Evolutionary conservation across 2,888 invertebrate species (phyloP), one percentile per base, ranked within the genome.

Genomic region (Mechanitis mazaeus): DNA sequence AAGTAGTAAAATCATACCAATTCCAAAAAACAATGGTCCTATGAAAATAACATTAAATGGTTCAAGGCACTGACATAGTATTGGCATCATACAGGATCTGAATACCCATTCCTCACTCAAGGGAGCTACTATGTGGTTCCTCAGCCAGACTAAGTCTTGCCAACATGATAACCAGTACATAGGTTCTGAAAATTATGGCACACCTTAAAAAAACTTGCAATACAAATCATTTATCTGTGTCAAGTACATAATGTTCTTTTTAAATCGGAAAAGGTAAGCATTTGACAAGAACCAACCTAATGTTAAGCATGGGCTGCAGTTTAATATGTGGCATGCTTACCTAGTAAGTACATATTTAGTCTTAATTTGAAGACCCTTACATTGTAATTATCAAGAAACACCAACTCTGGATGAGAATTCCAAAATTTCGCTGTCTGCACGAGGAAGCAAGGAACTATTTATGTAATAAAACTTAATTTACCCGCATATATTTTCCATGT

Each of bases 81-180:
- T 81, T 3, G 98, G 97, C 85, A 98, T 91, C 97, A 98, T 98
- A 77, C 98, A 98, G 1, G 97, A 96, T 69, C 98, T 91, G 85
- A 97, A 98, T 6, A 97, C 97, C 91, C 98, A 97, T 83, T 98
- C 98, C 84, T 98, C 98, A 62, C 97, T 96, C 58, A 98, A 81
- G 0, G 98, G 98, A 1, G 98, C 98, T 72, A 98, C 95, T 38
- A 98, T 84, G 77, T 96, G 95, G 80, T 97, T 97, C 65, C 98
- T 91, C 72, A 97, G 91, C 97, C 97, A 97, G 42, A 95, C 92
- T 59, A 96, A 86, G 72, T 95, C 95, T 71, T 91, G 92, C 65
- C 94, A 86, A 71, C 93, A 94, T 60, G 92, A 92, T 60, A 93
- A 80, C 96, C 96, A 94, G 71, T 94, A 94, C 64, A 92, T 87